phyloP scores from a whole-genome alignment of 2,888 invertebrate species.

The Arenicola marina region DNA sequence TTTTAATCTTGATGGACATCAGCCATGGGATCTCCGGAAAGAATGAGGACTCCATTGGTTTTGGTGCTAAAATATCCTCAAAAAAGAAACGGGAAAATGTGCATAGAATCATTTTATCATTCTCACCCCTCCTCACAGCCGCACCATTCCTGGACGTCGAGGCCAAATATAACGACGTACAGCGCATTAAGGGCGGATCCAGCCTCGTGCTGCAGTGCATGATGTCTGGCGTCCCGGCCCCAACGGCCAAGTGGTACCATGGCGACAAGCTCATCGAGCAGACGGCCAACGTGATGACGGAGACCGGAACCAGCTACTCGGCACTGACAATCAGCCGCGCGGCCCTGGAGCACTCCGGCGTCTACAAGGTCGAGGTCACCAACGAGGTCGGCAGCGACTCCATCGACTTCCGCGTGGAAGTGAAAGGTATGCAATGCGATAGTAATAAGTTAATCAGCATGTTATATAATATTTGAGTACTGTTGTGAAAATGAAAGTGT shows the following conservation, averaged over 20 bases:
- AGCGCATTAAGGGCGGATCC: slow-evolving; percentile 30
- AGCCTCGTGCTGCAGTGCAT: slow-evolving; percentile 25
- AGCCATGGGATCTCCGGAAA: too few species aligned
- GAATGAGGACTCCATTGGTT: too few species aligned
- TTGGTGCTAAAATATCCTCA: too few species aligned
- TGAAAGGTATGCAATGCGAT: slow-evolving; percentile 29
- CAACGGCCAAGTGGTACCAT: slow-evolving; percentile 50
- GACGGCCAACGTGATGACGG: slow-evolving; percentile 10
- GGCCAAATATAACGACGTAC: slow-evolving; percentile 12
- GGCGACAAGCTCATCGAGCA: slow-evolving; percentile 12
- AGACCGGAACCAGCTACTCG: slow-evolving; percentile 10
- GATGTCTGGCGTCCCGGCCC: slow-evolving; percentile 46
- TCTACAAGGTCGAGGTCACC: slow-evolving; percentile 34
- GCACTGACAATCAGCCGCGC: slow-evolving; percentile 21
- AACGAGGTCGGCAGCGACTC: slow-evolving; percentile 70
- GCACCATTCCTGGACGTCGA: slow-evolving; percentile 31
- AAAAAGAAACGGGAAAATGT: too few species aligned
- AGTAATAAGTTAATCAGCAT: too few species aligned
- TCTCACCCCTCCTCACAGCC: too few species aligned
- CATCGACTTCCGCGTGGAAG: slow-evolving; percentile 24
- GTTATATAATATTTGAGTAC: too few species aligned
- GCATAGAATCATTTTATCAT: too few species aligned
- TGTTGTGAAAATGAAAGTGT: too few species aligned
- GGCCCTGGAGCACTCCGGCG: slow-evolving; percentile 22
- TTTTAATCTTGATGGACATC: too few species aligned